Conservation (phyloP, 2,113 vertebrate species). For the Otus sunia region DNA sequence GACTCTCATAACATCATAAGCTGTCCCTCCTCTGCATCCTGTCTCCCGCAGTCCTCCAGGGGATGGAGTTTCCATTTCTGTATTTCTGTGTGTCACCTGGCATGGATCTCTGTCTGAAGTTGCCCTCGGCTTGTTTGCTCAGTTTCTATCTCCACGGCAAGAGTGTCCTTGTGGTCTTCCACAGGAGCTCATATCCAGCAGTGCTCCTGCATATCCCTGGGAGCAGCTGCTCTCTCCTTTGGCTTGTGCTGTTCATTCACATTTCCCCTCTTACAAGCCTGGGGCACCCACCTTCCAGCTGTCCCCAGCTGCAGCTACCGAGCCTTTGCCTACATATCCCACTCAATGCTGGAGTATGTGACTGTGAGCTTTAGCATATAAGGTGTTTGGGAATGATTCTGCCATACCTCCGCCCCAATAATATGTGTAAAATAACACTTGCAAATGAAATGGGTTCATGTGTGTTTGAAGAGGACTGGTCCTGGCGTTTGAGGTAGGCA, state of each 20-base stretch:
- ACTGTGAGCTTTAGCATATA: neutral
- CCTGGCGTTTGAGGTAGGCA: neutral
- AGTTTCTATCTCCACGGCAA: neutral
- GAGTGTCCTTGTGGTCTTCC: neutral
- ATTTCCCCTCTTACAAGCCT: neutral
- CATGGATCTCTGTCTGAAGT: neutral
- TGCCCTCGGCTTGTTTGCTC: neutral
- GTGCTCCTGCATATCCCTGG: neutral
- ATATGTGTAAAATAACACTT: neutral
- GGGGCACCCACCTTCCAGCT: neutral
- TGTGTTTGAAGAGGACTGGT: neutral
- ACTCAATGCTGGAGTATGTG: neutral
- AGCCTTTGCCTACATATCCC: no score
- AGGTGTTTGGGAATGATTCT: neutral
- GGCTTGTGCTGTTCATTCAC: neutral
- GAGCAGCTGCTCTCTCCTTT: neutral
- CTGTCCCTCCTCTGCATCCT: neutral
- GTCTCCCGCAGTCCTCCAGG: neutral
- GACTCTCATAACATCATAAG: neutral
- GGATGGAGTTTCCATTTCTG: neutral
- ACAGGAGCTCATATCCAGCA: neutral
- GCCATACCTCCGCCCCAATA: accelerated
- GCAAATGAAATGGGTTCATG: neutral
- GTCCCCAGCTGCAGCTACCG: neutral
- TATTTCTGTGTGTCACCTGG: neutral